A percentile compares a stretch with the other conserved stretches of the same genome.
These are phyloP conservation scores for Epizoanthus ramosus DNA, from an alignment of 92 coral and sea anemone genomes.

Conservation along the genomic window DNA sequence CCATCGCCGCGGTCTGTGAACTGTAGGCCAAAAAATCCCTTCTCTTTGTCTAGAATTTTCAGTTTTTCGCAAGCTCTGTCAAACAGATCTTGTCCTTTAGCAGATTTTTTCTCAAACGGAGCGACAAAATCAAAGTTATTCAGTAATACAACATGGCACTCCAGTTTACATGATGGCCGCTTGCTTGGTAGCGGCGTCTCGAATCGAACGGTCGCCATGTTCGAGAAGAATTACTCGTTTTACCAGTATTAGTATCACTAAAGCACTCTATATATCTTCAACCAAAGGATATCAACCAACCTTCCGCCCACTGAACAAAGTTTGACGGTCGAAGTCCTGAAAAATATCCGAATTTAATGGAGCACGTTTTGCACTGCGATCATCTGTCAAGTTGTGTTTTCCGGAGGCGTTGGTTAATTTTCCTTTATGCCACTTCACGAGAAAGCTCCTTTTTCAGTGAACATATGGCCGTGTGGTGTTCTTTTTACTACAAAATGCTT, in stretches of 20 bases:
- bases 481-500: too few relatives aligned
- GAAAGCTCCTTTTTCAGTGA: too few relatives aligned
- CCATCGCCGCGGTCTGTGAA: conserved; percentile 87
- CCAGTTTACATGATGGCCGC: conserved; percentile 57
- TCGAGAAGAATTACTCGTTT: neutral
- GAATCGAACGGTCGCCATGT: conserved; percentile 39
- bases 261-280: neutral
- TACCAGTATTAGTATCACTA: neutral
- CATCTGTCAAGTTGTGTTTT: neutral
- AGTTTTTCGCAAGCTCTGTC: conserved; percentile 69
- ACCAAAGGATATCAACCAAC: neutral
- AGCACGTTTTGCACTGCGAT: neutral
- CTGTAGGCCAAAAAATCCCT: conserved; percentile 80
- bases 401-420: too few relatives aligned
- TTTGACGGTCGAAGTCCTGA: neutral
- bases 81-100: conserved; percentile 71
- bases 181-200: conserved; percentile 32
- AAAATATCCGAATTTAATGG: neutral
- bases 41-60: conserved; percentile 53
- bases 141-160: conserved; percentile 81
- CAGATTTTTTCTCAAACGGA: conserved; percentile 72
- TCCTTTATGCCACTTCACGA: too few relatives aligned
- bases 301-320: neutral
- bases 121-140: conserved; percentile 69
- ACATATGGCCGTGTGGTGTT: too few relatives aligned